Evolutionary conservation across 2,888 invertebrate genomes (phyloP).

Genomic region (Sussaba pulchella): DNA sequence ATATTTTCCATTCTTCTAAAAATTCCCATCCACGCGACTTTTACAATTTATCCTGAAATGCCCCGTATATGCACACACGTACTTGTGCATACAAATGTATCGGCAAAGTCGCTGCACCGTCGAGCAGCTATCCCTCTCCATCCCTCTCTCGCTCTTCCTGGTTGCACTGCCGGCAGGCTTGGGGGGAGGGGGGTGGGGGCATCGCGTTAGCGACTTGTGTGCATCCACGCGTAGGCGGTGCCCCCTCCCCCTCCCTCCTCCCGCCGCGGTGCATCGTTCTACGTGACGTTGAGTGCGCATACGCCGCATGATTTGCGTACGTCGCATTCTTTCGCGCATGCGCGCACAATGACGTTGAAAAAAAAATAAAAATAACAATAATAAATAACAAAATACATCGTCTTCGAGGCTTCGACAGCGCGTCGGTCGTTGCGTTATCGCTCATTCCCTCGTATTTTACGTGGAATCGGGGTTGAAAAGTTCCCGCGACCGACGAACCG

Average conservation of each 20-base stretch:
- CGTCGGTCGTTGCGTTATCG: not conserved
- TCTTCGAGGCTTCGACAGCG: not conserved
- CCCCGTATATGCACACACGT: slow-evolving; percentile 14
- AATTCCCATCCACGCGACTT: too few relatives aligned
- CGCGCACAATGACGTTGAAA: too few relatives aligned
- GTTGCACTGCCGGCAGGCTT: too few relatives aligned
- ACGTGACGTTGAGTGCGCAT: slow-evolving; percentile 26
- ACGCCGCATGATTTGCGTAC: slow-evolving; percentile 36
- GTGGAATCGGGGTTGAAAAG: slow-evolving; percentile 57
- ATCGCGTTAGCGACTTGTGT: slow-evolving; percentile 5
- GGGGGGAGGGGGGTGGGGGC: too few relatives aligned
- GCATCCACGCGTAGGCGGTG: slow-evolving; percentile 34
- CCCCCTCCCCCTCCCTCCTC: not conserved
- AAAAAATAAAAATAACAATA: too few relatives aligned
- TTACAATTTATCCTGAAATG: too few relatives aligned
- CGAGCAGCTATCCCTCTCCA: too few relatives aligned
- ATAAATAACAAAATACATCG: too few relatives aligned
- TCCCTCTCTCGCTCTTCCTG: too few relatives aligned
- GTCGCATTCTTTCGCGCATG: not conserved
- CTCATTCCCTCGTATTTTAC: not conserved
- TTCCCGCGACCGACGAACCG: slow-evolving; percentile 58
- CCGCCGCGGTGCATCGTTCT: slow-evolving; percentile 3
- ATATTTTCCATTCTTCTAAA: too few relatives aligned
- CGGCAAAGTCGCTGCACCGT: not conserved
- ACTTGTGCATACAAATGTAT: slow-evolving; percentile 6